These are phyloP conservation scores for Belgica antarctica DNA, from an alignment of 2,888 invertebrate genomes.

Conservation along the genomic window DNA sequence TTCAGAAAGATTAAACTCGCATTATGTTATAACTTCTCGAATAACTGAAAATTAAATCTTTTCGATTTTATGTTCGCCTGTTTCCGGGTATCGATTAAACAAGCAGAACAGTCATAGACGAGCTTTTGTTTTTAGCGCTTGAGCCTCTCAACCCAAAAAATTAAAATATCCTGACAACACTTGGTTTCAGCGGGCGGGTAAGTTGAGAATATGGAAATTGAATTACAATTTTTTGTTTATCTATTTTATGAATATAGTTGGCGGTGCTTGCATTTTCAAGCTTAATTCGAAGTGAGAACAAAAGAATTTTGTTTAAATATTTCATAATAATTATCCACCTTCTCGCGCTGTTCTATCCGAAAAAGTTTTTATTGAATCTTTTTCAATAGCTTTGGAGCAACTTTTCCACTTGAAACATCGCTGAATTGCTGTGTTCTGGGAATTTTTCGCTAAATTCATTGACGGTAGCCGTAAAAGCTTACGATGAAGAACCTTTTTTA, in stretches of 20 bases:
- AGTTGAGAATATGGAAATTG: conserved; percentile 21
- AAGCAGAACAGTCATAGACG: background rate
- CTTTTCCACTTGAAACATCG: background rate
- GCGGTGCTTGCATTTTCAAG: conserved; percentile 1
- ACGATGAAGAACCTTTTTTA: background rate
- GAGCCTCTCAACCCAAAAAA: background rate
- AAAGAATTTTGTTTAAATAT: conserved; percentile 31
- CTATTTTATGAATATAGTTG: conserved; percentile 29
- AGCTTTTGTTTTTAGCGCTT: background rate
- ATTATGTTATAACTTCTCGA: conserved; percentile 5
- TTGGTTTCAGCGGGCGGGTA: background rate
- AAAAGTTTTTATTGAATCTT: conserved; percentile 5
- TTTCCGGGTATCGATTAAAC: conserved; percentile 34
- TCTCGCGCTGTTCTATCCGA: background rate
- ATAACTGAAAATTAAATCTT: conserved; percentile 41
- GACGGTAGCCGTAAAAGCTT: background rate
- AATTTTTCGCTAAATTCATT: background rate
- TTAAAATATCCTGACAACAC: conserved; percentile 21
- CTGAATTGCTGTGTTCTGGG: background rate
- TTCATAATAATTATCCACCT: background rate
- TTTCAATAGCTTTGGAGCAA: background rate
- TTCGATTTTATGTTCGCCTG: background rate
- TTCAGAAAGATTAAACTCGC: conserved; percentile 32
- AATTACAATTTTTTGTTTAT: conserved; percentile 39
- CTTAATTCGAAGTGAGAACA: conserved; percentile 25